Evolutionary conservation across 2,113 vertebrate genomes (phyloP), one percentile per base, ranked within the genome.

Genomic region (Brachypodius melanocephalos): DNA sequence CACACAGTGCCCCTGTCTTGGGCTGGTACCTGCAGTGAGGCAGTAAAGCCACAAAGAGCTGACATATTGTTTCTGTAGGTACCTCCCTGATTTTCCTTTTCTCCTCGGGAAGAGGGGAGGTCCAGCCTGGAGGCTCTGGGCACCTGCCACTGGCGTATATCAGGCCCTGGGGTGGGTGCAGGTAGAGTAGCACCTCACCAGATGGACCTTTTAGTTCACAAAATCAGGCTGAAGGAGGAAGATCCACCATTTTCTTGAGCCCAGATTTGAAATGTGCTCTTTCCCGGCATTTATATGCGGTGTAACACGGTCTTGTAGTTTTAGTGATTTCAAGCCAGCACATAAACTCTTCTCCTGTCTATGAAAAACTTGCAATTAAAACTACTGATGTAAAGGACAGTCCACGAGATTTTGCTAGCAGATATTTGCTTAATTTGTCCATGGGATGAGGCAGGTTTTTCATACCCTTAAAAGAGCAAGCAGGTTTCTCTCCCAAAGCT

Each of bases 161-260:
- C 19, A 26, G 13, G 34, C 24, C 12, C 5, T 2, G 4, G 9
- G 24, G 11, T 1, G 2, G 32, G 21, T 24, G 25, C 46, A 71
- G n/a, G 18, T 48, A 57, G 49, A 6, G 1, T 31, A 42, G 16
- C 36, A n/a, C 19, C 61, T 61, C 18, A 10, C 15, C 12, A 68
- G 29, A 9, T 1, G 1, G n/a, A 67, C 36, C 31, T 21, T 48
- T 3, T 5, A 46, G 29, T 13, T 92, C 6, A 0, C 16, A 51
- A 40, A 58, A 20, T 51, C 10, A 3, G 19, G 8, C 20, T 51
- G 31, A 6, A 77, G 51, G 32, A 62, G 19, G 43, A 43, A 62
- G 12, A 65, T 7, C 26, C 28, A 31, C 34, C 52, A 81, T 92
- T 96, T 95, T 81, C 67, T 78, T 72, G 38, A 77, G 28, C 29